Conservation (phyloP, 64 coral and sea anemone genomes). For the Stichodactyla helianthus region DNA sequence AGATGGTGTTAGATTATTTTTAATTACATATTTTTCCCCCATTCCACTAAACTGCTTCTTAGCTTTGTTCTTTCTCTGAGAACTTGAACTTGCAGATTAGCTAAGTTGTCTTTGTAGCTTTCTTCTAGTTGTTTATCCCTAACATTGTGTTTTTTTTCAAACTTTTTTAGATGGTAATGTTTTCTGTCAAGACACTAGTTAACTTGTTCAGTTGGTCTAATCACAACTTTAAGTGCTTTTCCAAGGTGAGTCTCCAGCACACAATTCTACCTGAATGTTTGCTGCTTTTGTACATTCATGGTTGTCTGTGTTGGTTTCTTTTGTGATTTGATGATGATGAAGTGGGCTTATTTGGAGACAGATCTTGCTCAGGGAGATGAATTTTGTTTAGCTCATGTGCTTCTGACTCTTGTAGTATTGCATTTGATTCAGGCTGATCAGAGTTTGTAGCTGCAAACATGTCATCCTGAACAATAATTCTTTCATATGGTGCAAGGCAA, state of each 20-base stretch:
- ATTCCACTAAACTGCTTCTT: neutral
- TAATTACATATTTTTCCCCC: slow-evolving; percentile 12
- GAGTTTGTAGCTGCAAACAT: neutral
- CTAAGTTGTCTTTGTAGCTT: slow-evolving; percentile 10
- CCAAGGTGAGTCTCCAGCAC: slow-evolving; percentile 1
- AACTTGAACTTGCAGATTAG: slow-evolving; percentile 27
- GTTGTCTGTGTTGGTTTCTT: neutral
- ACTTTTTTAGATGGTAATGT: slow-evolving; percentile 15
- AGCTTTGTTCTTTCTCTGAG: neutral
- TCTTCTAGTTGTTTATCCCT: slow-evolving; percentile 14
- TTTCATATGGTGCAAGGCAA: slow-evolving; percentile 2
- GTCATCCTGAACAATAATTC: neutral
- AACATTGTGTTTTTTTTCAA: slow-evolving; percentile 3
- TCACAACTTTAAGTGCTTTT: slow-evolving; percentile 28
- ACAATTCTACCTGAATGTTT: neutral
- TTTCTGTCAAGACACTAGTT: neutral
- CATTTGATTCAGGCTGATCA: neutral
- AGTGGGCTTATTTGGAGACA: neutral
- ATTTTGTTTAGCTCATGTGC: neutral
- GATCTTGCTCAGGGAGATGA: neutral
- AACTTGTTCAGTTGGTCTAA: slow-evolving; percentile 1
- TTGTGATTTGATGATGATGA: neutral
- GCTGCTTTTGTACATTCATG: neutral
- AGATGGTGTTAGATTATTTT: slow-evolving; percentile 11
- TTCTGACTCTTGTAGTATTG: neutral